These are phyloP conservation scores for Ailurus styani DNA, from an alignment of 2,113 vertebrate genomes.

Conservation along the genomic window DNA sequence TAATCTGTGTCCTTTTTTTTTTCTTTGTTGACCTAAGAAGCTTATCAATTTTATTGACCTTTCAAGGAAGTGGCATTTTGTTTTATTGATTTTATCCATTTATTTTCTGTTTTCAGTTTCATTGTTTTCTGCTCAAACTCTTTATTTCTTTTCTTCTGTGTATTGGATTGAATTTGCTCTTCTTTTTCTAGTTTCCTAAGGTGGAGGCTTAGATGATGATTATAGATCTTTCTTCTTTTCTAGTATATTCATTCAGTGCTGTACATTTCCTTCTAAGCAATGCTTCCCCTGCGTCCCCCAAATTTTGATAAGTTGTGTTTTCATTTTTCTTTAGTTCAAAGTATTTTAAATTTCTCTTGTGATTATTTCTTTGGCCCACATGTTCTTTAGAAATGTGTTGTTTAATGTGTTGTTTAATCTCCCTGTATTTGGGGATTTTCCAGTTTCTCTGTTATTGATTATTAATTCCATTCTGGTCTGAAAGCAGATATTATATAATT, in stretches of 20 bases:
- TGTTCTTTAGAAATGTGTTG: neutral
- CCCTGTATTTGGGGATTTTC: neutral
- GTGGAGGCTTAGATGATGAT: neutral
- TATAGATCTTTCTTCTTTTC: neutral
- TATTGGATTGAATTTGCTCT: neutral
- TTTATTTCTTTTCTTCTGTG: neutral
- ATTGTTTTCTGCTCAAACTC: neutral
- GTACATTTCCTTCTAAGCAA: neutral
- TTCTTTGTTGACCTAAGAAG: neutral
- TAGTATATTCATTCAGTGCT: neutral
- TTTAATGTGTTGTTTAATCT: neutral
- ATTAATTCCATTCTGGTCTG: neutral
- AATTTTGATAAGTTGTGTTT: neutral
- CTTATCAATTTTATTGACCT: neutral
- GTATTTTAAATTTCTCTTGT: neutral
- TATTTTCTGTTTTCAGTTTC: neutral
- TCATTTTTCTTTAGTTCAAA: neutral
- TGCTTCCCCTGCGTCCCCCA: neutral
- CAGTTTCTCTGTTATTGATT: neutral
- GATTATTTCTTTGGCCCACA: neutral
- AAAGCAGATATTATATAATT: neutral
- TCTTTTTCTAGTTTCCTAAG: neutral
- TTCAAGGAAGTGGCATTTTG: neutral
- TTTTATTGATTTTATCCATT: neutral
- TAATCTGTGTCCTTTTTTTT: neutral